Evolutionary conservation across 2,113 vertebrate genomes (phyloP).

Genomic region (Triplophysa rosa): DNA sequence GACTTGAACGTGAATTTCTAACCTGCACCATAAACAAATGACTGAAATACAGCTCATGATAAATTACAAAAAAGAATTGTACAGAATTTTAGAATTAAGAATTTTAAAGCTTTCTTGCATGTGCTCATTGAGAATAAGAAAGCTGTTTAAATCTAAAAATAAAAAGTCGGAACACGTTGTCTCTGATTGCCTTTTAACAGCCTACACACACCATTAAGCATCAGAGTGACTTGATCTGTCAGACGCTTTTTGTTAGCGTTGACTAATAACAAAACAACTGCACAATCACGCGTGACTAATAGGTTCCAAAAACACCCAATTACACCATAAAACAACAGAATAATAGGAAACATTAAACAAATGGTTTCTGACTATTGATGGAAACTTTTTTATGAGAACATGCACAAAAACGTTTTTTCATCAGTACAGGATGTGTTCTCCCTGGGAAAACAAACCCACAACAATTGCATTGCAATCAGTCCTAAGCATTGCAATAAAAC

Average conservation of each 20-base stretch:
- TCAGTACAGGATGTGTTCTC: too few species aligned
- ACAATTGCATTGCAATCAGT: neutral
- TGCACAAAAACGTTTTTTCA: too few species aligned
- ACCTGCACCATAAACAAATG: too few species aligned
- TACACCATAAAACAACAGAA: constrained; percentile 28
- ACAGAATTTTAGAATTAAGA: too few species aligned
- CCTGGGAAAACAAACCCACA: too few species aligned
- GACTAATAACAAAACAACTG: constrained; percentile 47
- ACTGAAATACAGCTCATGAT: too few species aligned
- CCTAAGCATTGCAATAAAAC: too few species aligned
- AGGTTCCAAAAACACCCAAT: constrained; percentile 44
- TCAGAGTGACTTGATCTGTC: constrained; percentile 50
- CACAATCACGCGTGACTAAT: constrained; percentile 52
- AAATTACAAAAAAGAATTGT: neutral
- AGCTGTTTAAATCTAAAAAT: neutral
- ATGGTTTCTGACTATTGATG: neutral
- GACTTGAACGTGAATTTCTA: too few species aligned
- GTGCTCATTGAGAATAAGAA: neutral
- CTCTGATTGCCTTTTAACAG: constrained; percentile 49
- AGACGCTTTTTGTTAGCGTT: constrained; percentile 21
- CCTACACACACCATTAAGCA: constrained; percentile 54
- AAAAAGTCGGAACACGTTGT: constrained; percentile 37
- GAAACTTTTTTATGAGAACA: too few species aligned
- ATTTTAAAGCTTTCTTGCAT: constrained; percentile 10
- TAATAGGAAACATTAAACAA: constrained; percentile 18